phyloP scores from a whole-genome alignment of 1,140 invertebrate species.

The Carposina sasakii region DNA sequence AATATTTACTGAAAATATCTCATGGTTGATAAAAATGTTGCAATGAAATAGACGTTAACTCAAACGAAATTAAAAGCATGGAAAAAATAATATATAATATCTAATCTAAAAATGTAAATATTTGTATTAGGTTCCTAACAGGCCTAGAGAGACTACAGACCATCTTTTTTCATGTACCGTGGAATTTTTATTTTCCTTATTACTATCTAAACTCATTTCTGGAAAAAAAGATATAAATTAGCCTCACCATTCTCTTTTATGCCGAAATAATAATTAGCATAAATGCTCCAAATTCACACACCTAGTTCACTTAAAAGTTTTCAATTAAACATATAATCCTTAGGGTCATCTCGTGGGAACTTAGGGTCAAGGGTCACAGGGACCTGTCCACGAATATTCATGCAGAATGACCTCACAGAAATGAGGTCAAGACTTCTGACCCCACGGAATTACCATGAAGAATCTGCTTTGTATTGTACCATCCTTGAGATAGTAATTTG shows the following conservation, averaged over 20 bases:
- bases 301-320: neutral
- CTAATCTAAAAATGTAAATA: too few relatives aligned
- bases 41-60: constrained; percentile 13
- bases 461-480: too few relatives aligned
- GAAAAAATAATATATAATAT: too few relatives aligned
- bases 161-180: too few relatives aligned
- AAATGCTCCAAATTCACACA: too few relatives aligned
- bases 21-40: too few relatives aligned
- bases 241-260: too few relatives aligned
- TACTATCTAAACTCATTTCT: neutral
- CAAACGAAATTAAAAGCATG: constrained; percentile 22
- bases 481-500: constrained; percentile 27
- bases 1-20: too few relatives aligned
- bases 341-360: constrained; percentile 57
- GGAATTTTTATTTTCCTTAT: neutral
- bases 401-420: constrained; percentile 33
- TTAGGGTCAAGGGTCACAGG: constrained; percentile 47
- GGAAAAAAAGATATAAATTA: too few relatives aligned
- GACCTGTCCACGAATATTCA: constrained; percentile 59
- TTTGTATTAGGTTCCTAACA: too few relatives aligned
- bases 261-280: too few relatives aligned
- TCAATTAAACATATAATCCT: constrained; percentile 23
- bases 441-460: constrained; percentile 41
- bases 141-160: too few relatives aligned
- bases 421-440: constrained; percentile 60